These are phyloP conservation scores for Emydura subglobosa DNA, from an alignment of 2,113 vertebrate genomes.

Conservation along the genomic window DNA sequence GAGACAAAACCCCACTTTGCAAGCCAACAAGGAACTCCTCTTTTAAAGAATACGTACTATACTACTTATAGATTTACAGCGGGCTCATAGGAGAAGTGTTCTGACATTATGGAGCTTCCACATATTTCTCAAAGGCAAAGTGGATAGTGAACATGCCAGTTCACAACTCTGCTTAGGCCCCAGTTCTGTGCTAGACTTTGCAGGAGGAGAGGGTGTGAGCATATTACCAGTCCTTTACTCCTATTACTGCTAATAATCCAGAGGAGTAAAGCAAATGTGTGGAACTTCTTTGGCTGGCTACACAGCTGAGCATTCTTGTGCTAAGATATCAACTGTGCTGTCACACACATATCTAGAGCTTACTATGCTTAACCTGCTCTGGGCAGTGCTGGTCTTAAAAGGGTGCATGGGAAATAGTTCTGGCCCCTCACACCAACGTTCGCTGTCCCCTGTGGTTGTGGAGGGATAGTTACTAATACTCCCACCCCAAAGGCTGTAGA, in stretches of 20 bases:
- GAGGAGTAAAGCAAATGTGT: neutral
- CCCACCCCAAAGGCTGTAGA: neutral
- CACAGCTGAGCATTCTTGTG: neutral
- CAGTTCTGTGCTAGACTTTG: neutral
- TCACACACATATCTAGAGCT: neutral
- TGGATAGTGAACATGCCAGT: neutral
- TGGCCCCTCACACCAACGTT: neutral
- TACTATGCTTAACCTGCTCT: neutral
- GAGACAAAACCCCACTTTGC: neutral
- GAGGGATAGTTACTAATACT: neutral
- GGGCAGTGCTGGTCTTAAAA: neutral
- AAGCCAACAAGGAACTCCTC: neutral
- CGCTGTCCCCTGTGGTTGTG: neutral
- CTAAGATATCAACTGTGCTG: neutral
- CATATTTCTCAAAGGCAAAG: neutral
- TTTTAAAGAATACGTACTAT: neutral
- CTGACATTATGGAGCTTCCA: neutral
- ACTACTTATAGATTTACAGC: neutral
- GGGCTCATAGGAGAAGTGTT: neutral
- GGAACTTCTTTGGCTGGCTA: neutral
- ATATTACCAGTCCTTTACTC: neutral
- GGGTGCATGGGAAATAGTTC: neutral
- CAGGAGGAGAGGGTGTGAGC: neutral
- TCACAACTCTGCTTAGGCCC: neutral
- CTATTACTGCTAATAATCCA: neutral